Evolutionary conservation across 2,888 invertebrate species (phyloP).

Genomic region (Litoditis marina): DNA sequence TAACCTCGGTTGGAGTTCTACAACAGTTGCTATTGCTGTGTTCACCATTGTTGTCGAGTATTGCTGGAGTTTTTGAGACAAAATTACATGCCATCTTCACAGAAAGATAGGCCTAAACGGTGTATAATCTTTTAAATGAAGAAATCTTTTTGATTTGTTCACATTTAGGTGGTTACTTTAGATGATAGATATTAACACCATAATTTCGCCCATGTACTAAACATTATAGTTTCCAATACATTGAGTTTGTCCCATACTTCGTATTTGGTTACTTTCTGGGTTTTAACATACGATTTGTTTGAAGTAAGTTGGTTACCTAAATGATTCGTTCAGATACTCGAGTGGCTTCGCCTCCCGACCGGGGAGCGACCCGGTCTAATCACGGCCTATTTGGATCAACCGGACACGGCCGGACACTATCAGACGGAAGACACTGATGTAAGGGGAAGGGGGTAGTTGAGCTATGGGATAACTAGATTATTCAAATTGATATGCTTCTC

Average conservation of each 20-base stretch:
- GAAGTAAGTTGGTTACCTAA: background rate
- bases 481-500: no score
- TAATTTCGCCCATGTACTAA: no score
- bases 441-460: background rate
- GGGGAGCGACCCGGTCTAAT: conserved; percentile 46
- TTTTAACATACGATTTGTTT: background rate
- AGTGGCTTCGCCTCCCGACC: conserved; percentile 40
- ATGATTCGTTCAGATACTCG: conserved; percentile 25
- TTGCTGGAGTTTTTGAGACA: no score
- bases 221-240: no score
- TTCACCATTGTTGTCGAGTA: no score
- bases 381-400: conserved; percentile 57
- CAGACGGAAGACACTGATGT: conserved; percentile 34
- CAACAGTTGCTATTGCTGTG: no score
- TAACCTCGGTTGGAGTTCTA: no score
- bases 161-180: background rate
- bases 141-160: background rate
- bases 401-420: conserved; percentile 53
- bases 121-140: no score
- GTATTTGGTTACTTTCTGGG: background rate
- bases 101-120: no score
- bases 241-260: background rate
- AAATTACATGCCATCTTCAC: no score
- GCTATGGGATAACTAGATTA: background rate
- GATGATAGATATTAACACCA: background rate